phyloP scores from a whole-genome alignment of 2,888 invertebrate species.

The Ichneumoninae sp. region DNA sequence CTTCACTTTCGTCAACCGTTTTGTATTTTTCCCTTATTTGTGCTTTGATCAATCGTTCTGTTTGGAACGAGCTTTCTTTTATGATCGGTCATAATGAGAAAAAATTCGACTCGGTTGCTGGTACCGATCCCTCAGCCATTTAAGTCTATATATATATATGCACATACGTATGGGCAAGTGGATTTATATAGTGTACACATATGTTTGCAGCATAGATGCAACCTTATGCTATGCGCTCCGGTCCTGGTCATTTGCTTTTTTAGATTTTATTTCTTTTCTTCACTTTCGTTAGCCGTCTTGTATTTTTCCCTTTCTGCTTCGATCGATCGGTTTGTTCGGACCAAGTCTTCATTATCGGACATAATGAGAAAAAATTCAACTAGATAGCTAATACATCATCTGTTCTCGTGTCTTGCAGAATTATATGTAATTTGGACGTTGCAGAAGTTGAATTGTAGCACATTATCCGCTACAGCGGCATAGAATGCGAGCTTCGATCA shows the following conservation, averaged over 20 bases:
- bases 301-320: not conserved
- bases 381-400: slow-evolving; percentile 21
- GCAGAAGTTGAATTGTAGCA: slow-evolving; percentile 1
- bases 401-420: slow-evolving; percentile 28
- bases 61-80: not conserved
- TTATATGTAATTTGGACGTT: slow-evolving; percentile 15
- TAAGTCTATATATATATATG: slow-evolving; percentile 38
- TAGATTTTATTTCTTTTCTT: not conserved
- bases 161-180: slow-evolving; percentile 6
- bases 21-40: not conserved
- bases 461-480: not conserved
- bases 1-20: not conserved
- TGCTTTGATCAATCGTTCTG: slow-evolving; percentile 5
- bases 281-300: not conserved
- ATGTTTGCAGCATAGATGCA: not conserved
- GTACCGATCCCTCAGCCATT: slow-evolving; percentile 51
- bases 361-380: slow-evolving; percentile 1
- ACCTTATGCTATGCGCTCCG: not conserved
- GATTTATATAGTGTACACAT: not conserved
- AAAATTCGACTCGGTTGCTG: slow-evolving; percentile 4
- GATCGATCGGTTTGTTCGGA: slow-evolving; percentile 9
- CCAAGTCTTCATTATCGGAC: not conserved
- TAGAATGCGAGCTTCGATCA: slow-evolving; percentile 19
- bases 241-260: slow-evolving; percentile 13
- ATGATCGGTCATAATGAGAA: not conserved